Evolutionary conservation across 2,888 invertebrate species (phyloP).

Genomic region (Andrena hattorfiana): DNA sequence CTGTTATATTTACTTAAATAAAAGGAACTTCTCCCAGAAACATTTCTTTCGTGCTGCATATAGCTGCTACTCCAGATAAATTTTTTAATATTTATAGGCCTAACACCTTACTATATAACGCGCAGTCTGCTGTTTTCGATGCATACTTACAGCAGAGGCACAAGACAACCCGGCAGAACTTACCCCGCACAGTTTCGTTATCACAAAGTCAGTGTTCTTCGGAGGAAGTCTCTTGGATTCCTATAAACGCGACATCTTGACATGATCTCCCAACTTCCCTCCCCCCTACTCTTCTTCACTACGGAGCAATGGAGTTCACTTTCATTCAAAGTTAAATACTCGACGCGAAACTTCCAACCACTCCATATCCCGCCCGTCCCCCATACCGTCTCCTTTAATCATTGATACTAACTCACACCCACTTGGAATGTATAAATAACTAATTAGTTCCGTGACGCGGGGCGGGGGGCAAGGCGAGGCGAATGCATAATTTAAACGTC

Average conservation of each 20-base stretch:
- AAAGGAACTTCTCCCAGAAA: too few relatives aligned
- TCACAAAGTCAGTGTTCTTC: conserved; percentile 36
- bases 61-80: too few relatives aligned
- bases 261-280: conserved; percentile 31
- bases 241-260: conserved; percentile 65
- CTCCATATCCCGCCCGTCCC: conserved; percentile 49
- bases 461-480: conserved; percentile 54
- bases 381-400: conserved; percentile 72
- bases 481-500: conserved; percentile 82
- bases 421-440: conserved; percentile 81
- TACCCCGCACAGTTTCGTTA: neutral
- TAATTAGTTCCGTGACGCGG: conserved; percentile 72
- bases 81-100: too few relatives aligned
- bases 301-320: conserved; percentile 56
- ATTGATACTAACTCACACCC: conserved; percentile 80
- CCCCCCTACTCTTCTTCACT: conserved; percentile 20
- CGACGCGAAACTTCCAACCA: conserved; percentile 72
- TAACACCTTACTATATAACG: too few relatives aligned
- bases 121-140: too few relatives aligned
- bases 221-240: conserved; percentile 61
- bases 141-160: too few relatives aligned
- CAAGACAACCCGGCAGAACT: neutral
- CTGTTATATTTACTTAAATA: neutral
- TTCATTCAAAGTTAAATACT: conserved; percentile 80
- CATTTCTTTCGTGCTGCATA: too few relatives aligned